Evolutionary conservation across 2,797 vertebrate species (phyloP), one percentile per base, ranked within the genome.

Genomic region (Ciconia nigra): DNA sequence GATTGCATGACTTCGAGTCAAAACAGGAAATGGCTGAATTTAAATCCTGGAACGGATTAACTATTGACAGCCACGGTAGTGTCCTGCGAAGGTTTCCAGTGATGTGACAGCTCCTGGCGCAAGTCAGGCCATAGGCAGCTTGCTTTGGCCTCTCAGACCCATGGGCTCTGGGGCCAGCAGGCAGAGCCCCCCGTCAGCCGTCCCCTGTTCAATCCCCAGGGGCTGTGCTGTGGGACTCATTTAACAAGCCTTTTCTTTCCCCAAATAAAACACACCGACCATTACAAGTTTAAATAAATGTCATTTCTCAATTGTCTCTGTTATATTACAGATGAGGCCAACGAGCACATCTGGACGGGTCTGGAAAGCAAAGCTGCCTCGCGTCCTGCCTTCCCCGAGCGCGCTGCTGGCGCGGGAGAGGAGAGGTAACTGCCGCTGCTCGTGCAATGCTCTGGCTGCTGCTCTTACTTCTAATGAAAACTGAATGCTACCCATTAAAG

Each of bases 11-110:
- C 96, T 95, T 90, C 80, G 90, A 95, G 89, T 96, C 92, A 89
- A 96, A 98, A 97, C 97, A 97, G 98, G 98, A 98, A 98, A 90
- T 26, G 90, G 94, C 95, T 95, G 78, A 90, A 94, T 94, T 93
- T 86, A 97, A 98, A 98, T 98, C 98, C 98, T 97, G 98, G 96
- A 96, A 63, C 10, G 92, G 97, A 98, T 97, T 95, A 92, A 90
- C 46, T 93, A 90, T 95, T 96, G 96, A 95, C 95, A 96, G 66
- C 49, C 9, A 1, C 2, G 2, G 81, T 90, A 47, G 44, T 1
- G 11, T 93, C 93, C 74, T 91, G 78, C 11, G 13, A 39, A 70
- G 57, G 29, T 69, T 96, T 73, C 49, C 87, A 74, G 55, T 13
- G 25, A 28, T 91, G 90, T 1, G 35, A 70, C 66, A 80, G 66